Base-by-base conservation (phyloP, 1,140 invertebrate genomes). In the Drosophila chauvacae region DNA sequence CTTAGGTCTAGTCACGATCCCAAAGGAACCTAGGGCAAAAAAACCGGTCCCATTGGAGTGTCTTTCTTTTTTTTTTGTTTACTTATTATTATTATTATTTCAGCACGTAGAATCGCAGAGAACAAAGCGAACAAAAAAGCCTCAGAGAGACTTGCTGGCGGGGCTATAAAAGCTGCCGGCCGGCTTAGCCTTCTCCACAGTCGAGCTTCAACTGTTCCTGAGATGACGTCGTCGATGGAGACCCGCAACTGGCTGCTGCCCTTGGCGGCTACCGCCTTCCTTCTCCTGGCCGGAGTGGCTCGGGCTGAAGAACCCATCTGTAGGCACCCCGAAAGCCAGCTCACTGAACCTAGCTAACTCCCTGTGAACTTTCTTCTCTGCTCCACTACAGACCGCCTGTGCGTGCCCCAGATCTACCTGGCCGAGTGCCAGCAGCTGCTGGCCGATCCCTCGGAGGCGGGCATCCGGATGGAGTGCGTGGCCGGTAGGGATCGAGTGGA, bases 401-500 rank as follows among this genome's bases (percentile, higher is more conserved):
- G 96, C 87, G 95, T 96, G 23, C 95, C 96, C 0, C 92, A 95
- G 51, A 93, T 94, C 44, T 94, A 94, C 41, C 88, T 95, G 80
- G 92, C 94, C 11, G 93, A 94, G 30, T 96, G 96, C 92, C 91
- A 94, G 62, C 93, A 95, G 30, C 95, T 96, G 94, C 92, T 95
- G 28, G 93, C 94, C 44, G 94, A 96, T 74, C 94, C 94, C 14
- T 94, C 94, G 7, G 94, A 94, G 76, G 94, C 94, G 72, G 94
- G 95, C 60, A 94, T 95, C 13, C 91, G 93, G 14, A 94, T 96
- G 71, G 93, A 94, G 80, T 96, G 96, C 91, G 93, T 96, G 6
- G 91, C 94, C 4, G 96, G 95, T 3, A 94, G 95, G 77, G 96
- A 96, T 92, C 95, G 95, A 51, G 92, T 96, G 63, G 96, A 96